Evolutionary conservation across 2,113 vertebrate species (phyloP), one percentile per base, ranked within the genome.

Genomic region (Gavia stellata): DNA sequence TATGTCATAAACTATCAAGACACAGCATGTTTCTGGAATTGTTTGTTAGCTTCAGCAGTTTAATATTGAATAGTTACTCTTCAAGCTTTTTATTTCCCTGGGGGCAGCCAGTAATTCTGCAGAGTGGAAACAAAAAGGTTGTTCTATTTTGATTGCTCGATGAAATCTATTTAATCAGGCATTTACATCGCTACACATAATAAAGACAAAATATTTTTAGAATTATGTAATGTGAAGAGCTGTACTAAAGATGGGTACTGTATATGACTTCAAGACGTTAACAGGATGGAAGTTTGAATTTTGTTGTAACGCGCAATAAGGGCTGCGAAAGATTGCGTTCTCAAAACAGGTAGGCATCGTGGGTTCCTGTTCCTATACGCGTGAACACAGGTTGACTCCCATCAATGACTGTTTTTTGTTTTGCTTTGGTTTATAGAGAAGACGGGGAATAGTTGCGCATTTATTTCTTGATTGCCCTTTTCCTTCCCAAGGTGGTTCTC

Each of bases 21-120:
- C 74, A 23, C 70, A 88, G 88, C 88, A 96, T 94, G 94, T 96
- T 96, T 91, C 86, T 96, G 93, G 74, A 88, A 61, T 61, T 90
- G 40, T 82, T 94, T 92, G 79, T 90, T 70, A 78, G 79, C 75
- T 92, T 81, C 88, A 82, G 89, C 52, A 82, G 61, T 92, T 96
- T 92, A 88, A 88, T 85, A 82, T 75, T 68, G 92, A 93, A 90
- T 87, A 65, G 36, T 93, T 72, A 25, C 61, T 88, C 72, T 90
- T 89, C 28, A 68, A 79, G 83, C 33, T 91, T 85, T 92, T 85
- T 91, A 81, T 94, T 95, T 95, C 88, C 94, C 91, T 89, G 25
- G 74, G 50, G 66, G 81, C 87, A 94, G 47, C 36, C 70, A 17
- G 33, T 81, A 94, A 81, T 84, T 93, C 44, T 49, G 74, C 59